A percentile compares a stretch with the other conserved stretches of the same genome.
Evolutionary conservation across 2,888 invertebrate genomes (phyloP).

Genomic region (Meteorus colon): DNA sequence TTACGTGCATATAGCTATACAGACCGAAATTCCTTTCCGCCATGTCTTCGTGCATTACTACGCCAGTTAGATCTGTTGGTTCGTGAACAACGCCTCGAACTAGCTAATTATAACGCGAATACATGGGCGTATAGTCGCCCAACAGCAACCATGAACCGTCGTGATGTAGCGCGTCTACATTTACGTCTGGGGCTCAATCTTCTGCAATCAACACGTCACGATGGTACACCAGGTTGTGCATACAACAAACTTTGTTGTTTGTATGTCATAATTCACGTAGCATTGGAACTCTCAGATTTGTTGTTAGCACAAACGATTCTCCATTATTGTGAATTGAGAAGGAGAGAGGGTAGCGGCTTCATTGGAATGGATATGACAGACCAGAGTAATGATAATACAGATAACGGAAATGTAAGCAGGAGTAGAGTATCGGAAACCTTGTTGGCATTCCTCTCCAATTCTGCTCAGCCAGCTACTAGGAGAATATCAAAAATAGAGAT

Average conservation of each 20-base stretch:
- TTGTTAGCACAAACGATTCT: slow-evolving; percentile 71
- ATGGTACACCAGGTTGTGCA: slow-evolving; percentile 52
- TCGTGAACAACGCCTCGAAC: neutral
- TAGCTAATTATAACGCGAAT: neutral
- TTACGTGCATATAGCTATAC: neutral
- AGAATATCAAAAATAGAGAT: neutral
- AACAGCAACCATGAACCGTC: neutral
- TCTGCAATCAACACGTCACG: neutral
- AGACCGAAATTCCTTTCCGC: neutral
- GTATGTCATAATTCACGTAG: slow-evolving; percentile 71
- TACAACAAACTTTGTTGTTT: slow-evolving; percentile 44
- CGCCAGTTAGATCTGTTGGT: neutral
- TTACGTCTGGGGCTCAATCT: neutral
- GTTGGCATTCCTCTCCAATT: too few relatives aligned
- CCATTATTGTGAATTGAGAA: slow-evolving; percentile 13
- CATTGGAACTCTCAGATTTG: slow-evolving; percentile 74
- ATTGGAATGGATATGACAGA: neutral
- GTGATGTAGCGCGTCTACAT: neutral
- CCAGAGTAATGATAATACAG: neutral
- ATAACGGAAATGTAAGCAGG: neutral
- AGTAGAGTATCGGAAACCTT: neutral
- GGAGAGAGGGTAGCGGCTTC: neutral
- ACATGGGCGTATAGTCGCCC: neutral
- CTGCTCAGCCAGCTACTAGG: neutral
- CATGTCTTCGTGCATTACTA: neutral